A percentile compares a stretch with the other conserved stretches of the same genome.
phyloP scores from a whole-genome alignment of 2,113 vertebrate genomes.

The Ramphastos sulfuratus region DNA sequence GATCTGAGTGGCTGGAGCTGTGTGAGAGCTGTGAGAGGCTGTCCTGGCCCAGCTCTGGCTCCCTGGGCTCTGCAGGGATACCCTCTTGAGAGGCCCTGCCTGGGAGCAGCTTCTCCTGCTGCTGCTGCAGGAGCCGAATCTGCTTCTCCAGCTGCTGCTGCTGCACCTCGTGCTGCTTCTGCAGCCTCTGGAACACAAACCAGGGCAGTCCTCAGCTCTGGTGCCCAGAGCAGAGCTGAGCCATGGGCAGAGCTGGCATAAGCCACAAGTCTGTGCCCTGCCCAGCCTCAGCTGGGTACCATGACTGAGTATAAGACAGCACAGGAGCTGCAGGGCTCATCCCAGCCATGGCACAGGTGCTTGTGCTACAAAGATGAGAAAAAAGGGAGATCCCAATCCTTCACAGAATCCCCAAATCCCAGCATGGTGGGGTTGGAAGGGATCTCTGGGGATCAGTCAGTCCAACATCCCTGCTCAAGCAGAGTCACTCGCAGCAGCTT shows the following conservation, averaged over 20 bases:
- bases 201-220: rapidly evolving
- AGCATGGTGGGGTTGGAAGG: too few relatives aligned
- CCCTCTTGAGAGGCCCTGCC: background rate
- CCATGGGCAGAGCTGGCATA: background rate
- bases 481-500: too few relatives aligned
- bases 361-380: background rate
- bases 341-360: rapidly evolving
- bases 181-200: conserved; percentile 35
- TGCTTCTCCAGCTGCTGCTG: conserved; percentile 76
- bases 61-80: background rate
- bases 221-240: rapidly evolving
- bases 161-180: conserved; percentile 73
- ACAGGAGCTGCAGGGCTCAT: background rate
- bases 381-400: too few relatives aligned
- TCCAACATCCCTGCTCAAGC: too few relatives aligned
- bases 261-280: too few relatives aligned
- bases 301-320: rapidly evolving
- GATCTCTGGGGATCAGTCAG: too few relatives aligned
- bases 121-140: conserved; percentile 68
- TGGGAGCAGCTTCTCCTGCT: background rate
- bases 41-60: background rate
- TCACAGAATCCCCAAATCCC: background rate
- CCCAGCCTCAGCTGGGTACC: background rate
- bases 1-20: background rate
- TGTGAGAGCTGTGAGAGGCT: rapidly evolving